A percentile compares a stretch with the other conserved stretches of the same genome.
phyloP scores from a whole-genome alignment of 1,140 invertebrate genomes.

The Lasioglossum baleicum region DNA sequence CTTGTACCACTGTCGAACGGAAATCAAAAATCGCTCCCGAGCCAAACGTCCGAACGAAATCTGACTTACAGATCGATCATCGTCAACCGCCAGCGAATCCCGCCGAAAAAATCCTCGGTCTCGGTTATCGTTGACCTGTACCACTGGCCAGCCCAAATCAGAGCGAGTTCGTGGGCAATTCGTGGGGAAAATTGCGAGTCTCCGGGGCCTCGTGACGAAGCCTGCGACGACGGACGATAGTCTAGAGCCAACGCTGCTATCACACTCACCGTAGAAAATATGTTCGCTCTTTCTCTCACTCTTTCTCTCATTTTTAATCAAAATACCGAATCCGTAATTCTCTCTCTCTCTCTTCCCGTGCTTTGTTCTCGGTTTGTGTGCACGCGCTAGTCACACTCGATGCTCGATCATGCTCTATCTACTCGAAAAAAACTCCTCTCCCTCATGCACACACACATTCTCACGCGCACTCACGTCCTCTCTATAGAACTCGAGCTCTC shows the following conservation, averaged over 20 bases:
- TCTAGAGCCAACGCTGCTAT: constrained; percentile 35
- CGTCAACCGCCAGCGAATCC: not conserved
- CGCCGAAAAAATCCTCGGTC: not conserved
- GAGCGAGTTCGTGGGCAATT: not conserved
- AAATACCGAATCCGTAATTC: constrained; percentile 52
- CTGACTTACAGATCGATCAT: too few species aligned
- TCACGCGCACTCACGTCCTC: not conserved
- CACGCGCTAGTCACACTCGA: constrained; percentile 14
- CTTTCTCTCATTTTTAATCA: constrained; percentile 45
- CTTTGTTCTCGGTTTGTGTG: constrained; percentile 3
- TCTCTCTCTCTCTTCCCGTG: constrained; percentile 8
- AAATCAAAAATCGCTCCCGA: not conserved
- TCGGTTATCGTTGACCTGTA: not conserved
- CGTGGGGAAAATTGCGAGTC: not conserved
- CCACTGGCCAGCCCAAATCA: not conserved
- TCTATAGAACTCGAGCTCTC: constrained; percentile 32
- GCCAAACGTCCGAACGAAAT: too few species aligned
- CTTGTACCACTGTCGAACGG: too few species aligned
- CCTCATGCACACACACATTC: not conserved
- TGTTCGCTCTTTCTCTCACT: constrained; percentile 31
- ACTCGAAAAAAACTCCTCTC: constrained; percentile 29
- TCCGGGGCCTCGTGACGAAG: not conserved
- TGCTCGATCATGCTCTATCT: constrained; percentile 30
- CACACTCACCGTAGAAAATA: constrained; percentile 59
- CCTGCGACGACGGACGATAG: constrained; percentile 15